phyloP scores from a whole-genome alignment of 2,797 vertebrate genomes.

The Halcyon badia region DNA sequence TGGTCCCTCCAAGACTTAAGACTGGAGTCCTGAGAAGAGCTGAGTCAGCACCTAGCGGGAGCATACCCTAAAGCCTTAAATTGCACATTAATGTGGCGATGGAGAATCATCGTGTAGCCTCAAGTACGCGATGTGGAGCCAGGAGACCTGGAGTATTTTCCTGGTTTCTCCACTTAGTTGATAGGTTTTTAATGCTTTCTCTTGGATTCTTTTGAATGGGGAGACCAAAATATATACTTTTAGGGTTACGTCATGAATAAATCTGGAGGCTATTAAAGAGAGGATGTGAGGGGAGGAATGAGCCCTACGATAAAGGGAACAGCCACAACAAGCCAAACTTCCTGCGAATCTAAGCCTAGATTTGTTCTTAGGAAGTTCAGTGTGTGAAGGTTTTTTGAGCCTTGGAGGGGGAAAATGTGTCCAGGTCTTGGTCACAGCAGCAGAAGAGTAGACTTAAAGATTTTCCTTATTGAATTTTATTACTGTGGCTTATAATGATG shows the following conservation, averaged over 20 bases:
- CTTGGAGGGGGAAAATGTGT: fast-evolving
- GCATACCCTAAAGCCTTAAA: not conserved
- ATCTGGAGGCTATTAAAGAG: not conserved
- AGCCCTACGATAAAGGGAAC: not conserved
- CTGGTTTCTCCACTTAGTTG: not conserved
- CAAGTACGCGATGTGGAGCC: not conserved
- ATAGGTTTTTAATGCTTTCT: not conserved
- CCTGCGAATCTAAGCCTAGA: not conserved
- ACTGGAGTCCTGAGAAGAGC: not conserved
- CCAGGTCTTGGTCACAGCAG: not conserved
- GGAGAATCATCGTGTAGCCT: not conserved
- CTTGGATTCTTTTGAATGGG: slow-evolving; percentile 10
- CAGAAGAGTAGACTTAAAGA: not conserved
- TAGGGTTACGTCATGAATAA: not conserved
- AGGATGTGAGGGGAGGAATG: not conserved
- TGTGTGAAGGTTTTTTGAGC: not conserved
- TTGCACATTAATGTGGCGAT: not conserved
- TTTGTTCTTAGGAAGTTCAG: not conserved
- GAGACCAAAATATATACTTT: not conserved
- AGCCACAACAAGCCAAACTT: not conserved
- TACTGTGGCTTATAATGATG: not conserved
- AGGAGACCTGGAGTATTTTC: not conserved
- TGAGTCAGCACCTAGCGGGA: slow-evolving; percentile 28
- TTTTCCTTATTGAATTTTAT: not conserved
- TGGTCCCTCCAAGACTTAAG: not conserved